Base-by-base conservation (phyloP, 2,797 vertebrate genomes). In the Sardinella longiceps region DNA sequence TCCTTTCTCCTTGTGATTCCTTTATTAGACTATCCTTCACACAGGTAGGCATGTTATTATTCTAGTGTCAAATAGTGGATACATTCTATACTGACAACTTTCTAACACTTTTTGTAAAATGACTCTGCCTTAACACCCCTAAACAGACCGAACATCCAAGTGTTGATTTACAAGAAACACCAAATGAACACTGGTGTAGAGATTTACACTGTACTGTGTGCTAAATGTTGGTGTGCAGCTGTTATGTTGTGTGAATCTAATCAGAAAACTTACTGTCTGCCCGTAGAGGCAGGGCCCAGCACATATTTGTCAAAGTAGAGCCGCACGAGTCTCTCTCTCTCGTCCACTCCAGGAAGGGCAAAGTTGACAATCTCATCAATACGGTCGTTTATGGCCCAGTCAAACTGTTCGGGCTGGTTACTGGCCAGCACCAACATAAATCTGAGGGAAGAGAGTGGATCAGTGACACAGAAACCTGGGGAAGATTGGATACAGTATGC, bases 351-450 rank as follows among this genome's bases (percentile, higher is more conserved):
- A 0, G 98, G 98, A 84, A 99, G 94, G n/a, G 94, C 94, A 0
- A 99, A 99, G 91, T 97, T 96, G 12, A 99, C 98, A 45, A 99
- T 98, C 92, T 99, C 98, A 33, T 99, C 98, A 0, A 99, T 97
- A 23, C 98, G 96, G 93, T 99, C 98, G 0, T 98, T 99, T 90
- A 99, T 98, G 81, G 98, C 98, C 98, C 98, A 99, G 89, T 99
- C 98, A 4, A 99, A 99, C 88, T 99, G 98, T 93, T 99, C 98
- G 0, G 98, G 98, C 86, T 99, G 98, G 92, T 99, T 99, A 93
- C 98, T 99, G 91, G 98, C 98, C 94, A 99, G 90, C 84, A 99
- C 98, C 91, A 99, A 90, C 98, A 99, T 99, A 90, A 99, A 99
- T 92, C 98, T 99, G 88, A 0, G 20, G 70, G 15, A 23, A 43